Base-by-base conservation (phyloP, 1,140 invertebrate species). In the Amyelois transitella region DNA sequence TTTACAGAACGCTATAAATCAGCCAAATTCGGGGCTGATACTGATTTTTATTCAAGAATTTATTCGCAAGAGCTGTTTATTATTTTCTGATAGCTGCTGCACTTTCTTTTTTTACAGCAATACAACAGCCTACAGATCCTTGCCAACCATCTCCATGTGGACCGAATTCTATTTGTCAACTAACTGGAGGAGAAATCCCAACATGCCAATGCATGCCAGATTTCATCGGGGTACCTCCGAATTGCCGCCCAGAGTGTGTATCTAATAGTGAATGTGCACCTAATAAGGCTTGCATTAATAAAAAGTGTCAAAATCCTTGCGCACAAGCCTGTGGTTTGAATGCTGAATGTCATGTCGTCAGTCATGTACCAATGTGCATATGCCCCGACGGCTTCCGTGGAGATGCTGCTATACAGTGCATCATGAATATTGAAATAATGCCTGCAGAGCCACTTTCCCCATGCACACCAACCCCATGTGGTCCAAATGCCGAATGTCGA, bases 231-330 rank as follows among this genome's bases (percentile, higher is more conserved):
- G 86, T 86, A 17, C 92, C 94, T 18, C 93, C 93, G 21, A 91
- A 92, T 67, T 95, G 94, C 72, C 89, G 92, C 6, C 93, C 93
- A 12, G 93, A 94, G 79, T 94, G 93, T 80, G 86, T 90, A 10
- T 90, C 92, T 1, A 92, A 95, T 72, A 89, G 91, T n/a, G 94
- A 96, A 74, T 96, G 95, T 78, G 78, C 91, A 3, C 91, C 91
- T 52, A 90, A 92, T 64, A 86, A 91, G 70, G 92, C 94, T 32
- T 96, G 93, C 77, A 91, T 94, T 22, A 90, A 91, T 65, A 90
- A 92, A 72, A 94, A 93, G 81, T 95, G 94, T 78, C 88, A 89
- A 72, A 91, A 94, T 76, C 93, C 94, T 10, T 95, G 94, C 77
- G 87, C 90, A 43, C 92, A 93, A 25, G 92, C 93, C n/a, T 95